Conservation (phyloP, 2,113 vertebrate species). For the Dinomys branickii region DNA sequence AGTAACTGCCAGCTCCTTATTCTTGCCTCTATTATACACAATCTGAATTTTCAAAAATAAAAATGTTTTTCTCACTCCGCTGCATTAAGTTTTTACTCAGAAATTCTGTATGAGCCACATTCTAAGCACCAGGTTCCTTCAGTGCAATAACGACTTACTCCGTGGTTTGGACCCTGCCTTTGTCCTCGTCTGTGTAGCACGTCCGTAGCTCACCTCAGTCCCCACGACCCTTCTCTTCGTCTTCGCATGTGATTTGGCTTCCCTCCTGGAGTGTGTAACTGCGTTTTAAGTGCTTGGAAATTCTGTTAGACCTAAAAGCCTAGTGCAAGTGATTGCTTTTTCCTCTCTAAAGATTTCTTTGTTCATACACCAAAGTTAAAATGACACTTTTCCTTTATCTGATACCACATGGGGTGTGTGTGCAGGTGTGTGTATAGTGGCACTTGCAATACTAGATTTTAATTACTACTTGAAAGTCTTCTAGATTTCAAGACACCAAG, state of each 20-base stretch:
- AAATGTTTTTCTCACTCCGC: not conserved
- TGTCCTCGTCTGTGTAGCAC: not conserved
- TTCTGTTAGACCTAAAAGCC: not conserved
- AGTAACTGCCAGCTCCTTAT: not conserved
- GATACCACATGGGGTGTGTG: not conserved
- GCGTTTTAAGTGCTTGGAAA: not conserved
- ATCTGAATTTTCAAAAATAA: slow-evolving; percentile 11
- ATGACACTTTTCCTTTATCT: not conserved
- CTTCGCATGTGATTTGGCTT: not conserved
- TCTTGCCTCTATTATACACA: not conserved
- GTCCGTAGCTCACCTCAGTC: not conserved
- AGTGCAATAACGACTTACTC: not conserved
- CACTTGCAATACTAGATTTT: not conserved
- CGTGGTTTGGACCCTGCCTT: not conserved
- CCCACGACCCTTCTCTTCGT: not conserved
- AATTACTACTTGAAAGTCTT: slow-evolving; percentile 1
- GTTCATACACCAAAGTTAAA: not conserved
- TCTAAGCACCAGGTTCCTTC: not conserved
- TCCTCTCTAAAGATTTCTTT: not conserved
- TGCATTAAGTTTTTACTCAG: not conserved
- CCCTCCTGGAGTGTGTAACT: not conserved
- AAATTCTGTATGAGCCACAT: not conserved
- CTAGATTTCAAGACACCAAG: not conserved
- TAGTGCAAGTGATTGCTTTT: not conserved
- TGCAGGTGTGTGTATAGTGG: not conserved